Evolutionary conservation across 2,888 invertebrate species (phyloP), one percentile per base, ranked within the genome.

Genomic region (Ornithoptera priamus): DNA sequence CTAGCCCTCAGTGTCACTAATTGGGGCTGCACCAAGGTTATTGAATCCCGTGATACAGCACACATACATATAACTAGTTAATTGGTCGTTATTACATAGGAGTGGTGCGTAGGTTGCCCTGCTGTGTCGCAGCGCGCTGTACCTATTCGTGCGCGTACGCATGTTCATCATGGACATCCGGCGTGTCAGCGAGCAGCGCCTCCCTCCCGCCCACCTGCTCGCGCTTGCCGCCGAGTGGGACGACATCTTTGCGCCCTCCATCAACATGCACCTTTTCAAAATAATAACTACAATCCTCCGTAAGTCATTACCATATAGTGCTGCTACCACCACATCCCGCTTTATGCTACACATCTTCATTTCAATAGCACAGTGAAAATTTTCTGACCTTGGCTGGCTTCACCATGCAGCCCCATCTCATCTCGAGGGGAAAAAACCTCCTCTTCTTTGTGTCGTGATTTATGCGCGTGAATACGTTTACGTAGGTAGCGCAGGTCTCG

Each of bases 241-340:
- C 65, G 95, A 96, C 83, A 93, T 97, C 68, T 96, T 97, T 88
- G 93, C 94, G 71, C 94, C 94, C 66, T 95, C 95, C 75, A 87
- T 95, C 57, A 93, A 93, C 78, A 77, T 78, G 65, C 90, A 91
- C 73, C 77, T 95, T 20, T 82, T 94, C 61, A 85, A 90, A 61
- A 77, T 94, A 24, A 22, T 78, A 0, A 15, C 75, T 20, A 67
- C 72, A 6, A 72, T 85, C n/a, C 76, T 89, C 7, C 77, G 88
- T 88, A 53, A 76, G 81, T 46, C 30, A 7, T 15, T 67, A 18
- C 15, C 72, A 1, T 67, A 56, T 56, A 56, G n/a, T 17, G 56
- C 56, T n/a, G 39, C 39, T 10, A 39, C 7, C 39, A 39, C 10
- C 39, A 10, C 39, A 10, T 1, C 7, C 10, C 39, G 39, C 39